Evolutionary conservation across 2,797 vertebrate species (phyloP).

Genomic region (Lepidocolaptes lacrymiger): DNA sequence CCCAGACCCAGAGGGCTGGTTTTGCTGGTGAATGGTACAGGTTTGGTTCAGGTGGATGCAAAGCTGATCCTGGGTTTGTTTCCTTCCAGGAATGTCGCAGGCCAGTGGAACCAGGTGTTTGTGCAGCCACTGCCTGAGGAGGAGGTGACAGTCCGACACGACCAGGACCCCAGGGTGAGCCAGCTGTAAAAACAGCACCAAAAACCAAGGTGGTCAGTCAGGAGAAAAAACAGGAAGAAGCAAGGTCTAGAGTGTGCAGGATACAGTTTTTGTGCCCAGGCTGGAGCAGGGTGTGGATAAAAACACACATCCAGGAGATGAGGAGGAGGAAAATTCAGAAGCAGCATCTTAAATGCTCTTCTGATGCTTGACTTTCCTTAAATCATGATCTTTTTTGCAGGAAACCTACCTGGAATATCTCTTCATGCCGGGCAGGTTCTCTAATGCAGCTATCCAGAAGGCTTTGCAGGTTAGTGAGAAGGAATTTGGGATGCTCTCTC

Average conservation of each 20-base stretch:
- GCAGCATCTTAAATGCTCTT: not conserved
- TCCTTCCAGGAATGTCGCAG: slow-evolving; percentile 82
- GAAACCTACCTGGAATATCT: slow-evolving; percentile 90
- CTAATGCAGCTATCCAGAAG: slow-evolving; percentile 87
- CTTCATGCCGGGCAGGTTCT: slow-evolving; percentile 87
- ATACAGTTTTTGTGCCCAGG: not conserved
- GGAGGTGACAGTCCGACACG: slow-evolving; percentile 85
- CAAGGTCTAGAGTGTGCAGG: not conserved
- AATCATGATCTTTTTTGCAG: slow-evolving; percentile 62
- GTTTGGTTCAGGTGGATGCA: not conserved
- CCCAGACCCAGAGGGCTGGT: not conserved
- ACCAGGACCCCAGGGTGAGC: slow-evolving; percentile 92
- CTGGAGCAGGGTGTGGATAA: not conserved
- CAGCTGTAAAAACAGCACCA: not conserved
- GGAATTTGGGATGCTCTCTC: no score
- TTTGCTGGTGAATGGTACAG: rapidly evolving
- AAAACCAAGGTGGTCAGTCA: rapidly evolving
- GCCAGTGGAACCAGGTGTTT: slow-evolving; percentile 96
- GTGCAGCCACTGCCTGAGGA: slow-evolving; percentile 90
- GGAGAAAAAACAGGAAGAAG: not conserved
- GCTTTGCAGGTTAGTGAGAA: slow-evolving; percentile 86
- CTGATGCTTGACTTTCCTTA: not conserved
- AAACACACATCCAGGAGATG: not conserved
- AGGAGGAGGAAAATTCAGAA: not conserved
- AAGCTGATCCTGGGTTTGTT: not conserved